A percentile compares a stretch with the other conserved stretches of the same genome.
Conservation (phyloP, 2,888 invertebrate species). For the Dioctria linearis region DNA sequence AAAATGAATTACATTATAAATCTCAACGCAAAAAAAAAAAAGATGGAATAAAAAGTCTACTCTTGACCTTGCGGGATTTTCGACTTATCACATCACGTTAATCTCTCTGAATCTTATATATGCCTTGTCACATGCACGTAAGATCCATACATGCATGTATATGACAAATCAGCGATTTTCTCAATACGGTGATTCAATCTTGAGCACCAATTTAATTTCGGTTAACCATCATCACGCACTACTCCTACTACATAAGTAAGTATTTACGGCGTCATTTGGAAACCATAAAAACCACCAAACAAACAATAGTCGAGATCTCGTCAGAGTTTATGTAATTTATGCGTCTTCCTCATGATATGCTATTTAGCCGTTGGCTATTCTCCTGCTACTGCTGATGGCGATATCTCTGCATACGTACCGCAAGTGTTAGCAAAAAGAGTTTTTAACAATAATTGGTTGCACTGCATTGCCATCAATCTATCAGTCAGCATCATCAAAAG, state of each 20-base stretch:
- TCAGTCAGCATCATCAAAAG: background rate
- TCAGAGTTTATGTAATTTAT: background rate
- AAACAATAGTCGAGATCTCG: constrained; percentile 4
- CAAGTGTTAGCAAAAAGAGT: background rate
- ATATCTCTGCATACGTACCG: background rate
- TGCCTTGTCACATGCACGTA: background rate
- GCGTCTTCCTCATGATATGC: background rate
- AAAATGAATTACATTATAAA: background rate
- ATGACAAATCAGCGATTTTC: background rate
- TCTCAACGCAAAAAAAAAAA: background rate
- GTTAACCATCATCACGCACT: background rate
- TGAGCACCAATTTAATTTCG: background rate
- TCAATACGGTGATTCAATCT: background rate
- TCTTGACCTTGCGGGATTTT: constrained; percentile 1
- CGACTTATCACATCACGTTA: constrained; percentile 9
- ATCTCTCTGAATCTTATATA: background rate
- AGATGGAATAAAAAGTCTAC: background rate
- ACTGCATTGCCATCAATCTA: constrained; percentile 29
- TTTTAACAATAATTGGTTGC: constrained; percentile 49
- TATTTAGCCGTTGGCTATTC: background rate
- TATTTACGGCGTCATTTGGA: background rate
- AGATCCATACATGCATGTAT: background rate
- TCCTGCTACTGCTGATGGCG: background rate
- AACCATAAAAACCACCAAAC: constrained; percentile 1
- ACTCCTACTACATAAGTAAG: no score